Evolutionary conservation across 1,140 invertebrate genomes (phyloP).

Genomic region (Neotoxoptera formosana): DNA sequence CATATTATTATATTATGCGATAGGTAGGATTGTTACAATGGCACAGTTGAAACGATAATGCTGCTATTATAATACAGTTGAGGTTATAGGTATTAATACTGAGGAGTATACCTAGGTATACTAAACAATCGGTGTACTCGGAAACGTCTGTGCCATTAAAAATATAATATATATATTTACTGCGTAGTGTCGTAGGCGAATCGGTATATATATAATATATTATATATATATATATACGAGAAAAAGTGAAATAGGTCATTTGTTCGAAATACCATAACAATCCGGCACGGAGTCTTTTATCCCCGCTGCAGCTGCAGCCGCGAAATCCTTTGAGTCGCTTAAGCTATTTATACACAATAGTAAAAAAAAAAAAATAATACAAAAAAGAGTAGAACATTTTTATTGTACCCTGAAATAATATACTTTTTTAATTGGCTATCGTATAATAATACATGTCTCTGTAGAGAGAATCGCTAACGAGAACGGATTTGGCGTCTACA

Average conservation of each 20-base stretch:
- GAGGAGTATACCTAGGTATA: neutral
- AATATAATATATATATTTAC: neutral
- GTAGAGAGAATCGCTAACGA: constrained; percentile 5
- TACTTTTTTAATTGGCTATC: constrained; percentile 45
- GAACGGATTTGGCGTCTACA: neutral
- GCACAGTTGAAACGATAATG: neutral
- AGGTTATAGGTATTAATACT: neutral
- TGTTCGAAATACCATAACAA: constrained; percentile 1
- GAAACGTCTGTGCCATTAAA: neutral
- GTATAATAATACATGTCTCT: neutral
- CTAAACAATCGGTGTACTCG: too few relatives aligned
- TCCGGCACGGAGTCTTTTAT: neutral
- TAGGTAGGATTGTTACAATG: neutral
- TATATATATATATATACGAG: neutral
- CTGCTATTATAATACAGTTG: neutral
- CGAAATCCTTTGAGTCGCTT: neutral
- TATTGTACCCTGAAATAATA: constrained; percentile 14
- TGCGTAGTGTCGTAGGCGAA: neutral
- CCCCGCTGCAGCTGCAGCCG: neutral
- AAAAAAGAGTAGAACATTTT: neutral
- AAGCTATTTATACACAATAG: constrained; percentile 22
- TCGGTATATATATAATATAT: neutral
- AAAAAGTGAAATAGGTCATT: constrained; percentile 6
- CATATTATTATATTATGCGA: neutral
- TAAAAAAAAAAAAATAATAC: neutral